These are phyloP conservation scores for Margaritifera margaritifera DNA, from an alignment of 2,888 invertebrate genomes.

Conservation along the genomic window DNA sequence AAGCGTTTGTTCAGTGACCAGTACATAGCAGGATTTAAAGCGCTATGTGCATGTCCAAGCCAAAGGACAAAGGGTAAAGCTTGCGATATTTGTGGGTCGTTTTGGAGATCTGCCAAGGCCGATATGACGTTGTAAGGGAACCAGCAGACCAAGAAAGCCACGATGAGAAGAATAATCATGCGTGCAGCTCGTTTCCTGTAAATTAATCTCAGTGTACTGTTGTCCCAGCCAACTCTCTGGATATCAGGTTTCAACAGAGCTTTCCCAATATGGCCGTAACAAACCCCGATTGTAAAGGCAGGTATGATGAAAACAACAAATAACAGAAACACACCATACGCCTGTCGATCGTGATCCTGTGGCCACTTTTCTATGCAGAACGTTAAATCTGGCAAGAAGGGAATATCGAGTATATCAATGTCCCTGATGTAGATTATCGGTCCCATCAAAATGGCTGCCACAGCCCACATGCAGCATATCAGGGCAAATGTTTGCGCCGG, in stretches of 20 bases:
- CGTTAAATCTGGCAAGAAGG: slow-evolving; percentile 45
- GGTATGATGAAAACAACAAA: slow-evolving; percentile 72
- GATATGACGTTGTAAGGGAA: no score
- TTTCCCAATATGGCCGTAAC: slow-evolving; percentile 81
- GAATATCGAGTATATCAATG: slow-evolving; percentile 49
- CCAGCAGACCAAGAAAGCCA: no score
- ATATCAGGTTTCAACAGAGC: slow-evolving; percentile 70
- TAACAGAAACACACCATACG: slow-evolving; percentile 63
- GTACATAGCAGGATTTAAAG: no score
- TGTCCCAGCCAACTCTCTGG: no score
- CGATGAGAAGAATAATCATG: no score
- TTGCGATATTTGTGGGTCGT: no score
- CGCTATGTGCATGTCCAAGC: no score
- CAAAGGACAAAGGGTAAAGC: no score
- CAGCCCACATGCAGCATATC: slow-evolving; percentile 59
- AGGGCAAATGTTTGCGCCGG: slow-evolving; percentile 46
- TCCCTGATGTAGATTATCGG: slow-evolving; percentile 64
- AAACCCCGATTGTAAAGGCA: slow-evolving; percentile 77
- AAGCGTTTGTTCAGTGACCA: no score
- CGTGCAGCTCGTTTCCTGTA: no score
- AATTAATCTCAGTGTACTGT: no score
- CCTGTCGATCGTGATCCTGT: slow-evolving; percentile 51
- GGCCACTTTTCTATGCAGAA: slow-evolving; percentile 70
- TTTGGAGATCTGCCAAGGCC: no score
- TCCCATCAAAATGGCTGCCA: slow-evolving; percentile 59